Base-by-base conservation (phyloP, 2,113 vertebrate species). In the Helogale parvula region DNA sequence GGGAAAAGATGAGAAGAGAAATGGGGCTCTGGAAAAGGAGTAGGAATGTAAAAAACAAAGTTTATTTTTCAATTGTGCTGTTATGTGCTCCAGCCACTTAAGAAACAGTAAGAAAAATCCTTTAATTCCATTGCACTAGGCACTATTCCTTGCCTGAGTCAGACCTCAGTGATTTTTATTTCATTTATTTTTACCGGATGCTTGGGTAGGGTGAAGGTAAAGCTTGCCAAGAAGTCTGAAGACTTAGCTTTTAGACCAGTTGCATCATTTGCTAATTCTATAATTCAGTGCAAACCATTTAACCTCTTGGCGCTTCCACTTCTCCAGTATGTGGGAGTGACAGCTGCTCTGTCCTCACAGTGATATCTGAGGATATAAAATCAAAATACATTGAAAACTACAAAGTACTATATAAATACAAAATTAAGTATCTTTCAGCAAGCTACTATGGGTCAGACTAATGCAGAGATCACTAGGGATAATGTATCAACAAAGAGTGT, bases 381-480 rank as follows among this genome's bases (percentile, higher is more conserved):
- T 41, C 63, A 93, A 97, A 94, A 68, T 11, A 86, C 29, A 27
- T 17, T 38, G 57, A 69, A 74, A 91, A 93, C 88, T 54, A 8
- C 29, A 72, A 86, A 88, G 63, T 45, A 54, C 31, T 68, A 25
- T 35, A 47, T 5, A 65, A 82, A 79, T 63, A 71, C 54, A 74
- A 71, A n/a, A n/a, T 93, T 57, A 94, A 84, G 23, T 92, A 45
- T 81, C 35, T 54, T 84, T 96, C 19, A 89, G n/a, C 7, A 77
- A 86, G 63, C 81, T 87, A 14, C 27, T 52, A 69, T 60, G 76
- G 33, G n/a, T 87, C 27, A 88, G 71, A 68, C 8, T 60, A 57
- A 77, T 77, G 33, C 29, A 29, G 82, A 10, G 41, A 74, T 63
- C n/a, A 60, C 8, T 8, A 68, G 52, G 21, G 45, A 16, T 38